Evolutionary conservation across 2,888 invertebrate genomes (phyloP).

Genomic region (Archips crataeganus): DNA sequence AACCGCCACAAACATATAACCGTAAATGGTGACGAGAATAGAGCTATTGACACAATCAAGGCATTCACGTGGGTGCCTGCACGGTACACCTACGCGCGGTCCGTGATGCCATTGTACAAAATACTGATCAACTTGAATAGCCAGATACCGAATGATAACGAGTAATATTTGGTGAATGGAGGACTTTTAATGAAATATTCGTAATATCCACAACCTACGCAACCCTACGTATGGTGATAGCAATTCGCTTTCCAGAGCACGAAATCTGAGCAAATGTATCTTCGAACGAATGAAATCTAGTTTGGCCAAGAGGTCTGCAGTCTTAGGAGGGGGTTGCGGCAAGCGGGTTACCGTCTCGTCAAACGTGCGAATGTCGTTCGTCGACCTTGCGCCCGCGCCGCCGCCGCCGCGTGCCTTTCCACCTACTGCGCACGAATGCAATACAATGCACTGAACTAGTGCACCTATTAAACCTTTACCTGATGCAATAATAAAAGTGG

Average conservation of each 20-base stretch:
- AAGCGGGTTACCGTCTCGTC: conserved; percentile 55
- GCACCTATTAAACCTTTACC: conserved; percentile 1
- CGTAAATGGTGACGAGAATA: conserved; percentile 50
- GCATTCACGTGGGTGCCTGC: conserved; percentile 42
- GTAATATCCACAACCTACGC: not conserved
- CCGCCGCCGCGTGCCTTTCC: conserved; percentile 75
- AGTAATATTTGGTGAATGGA: not conserved
- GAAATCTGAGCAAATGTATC: conserved; percentile 13
- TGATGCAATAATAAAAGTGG: not conserved
- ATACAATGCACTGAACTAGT: conserved; percentile 45
- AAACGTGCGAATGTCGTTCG: conserved; percentile 84
- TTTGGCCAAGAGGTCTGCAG: conserved; percentile 5
- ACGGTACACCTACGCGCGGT: conserved; percentile 41
- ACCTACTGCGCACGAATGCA: conserved; percentile 70
- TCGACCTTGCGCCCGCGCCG: conserved; percentile 75
- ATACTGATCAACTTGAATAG: conserved; percentile 22
- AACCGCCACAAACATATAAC: conserved; percentile 40
- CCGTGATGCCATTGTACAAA: conserved; percentile 33
- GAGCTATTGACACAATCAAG: conserved; percentile 51
- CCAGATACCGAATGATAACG: conserved; percentile 25
- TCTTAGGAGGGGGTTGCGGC: conserved; percentile 23
- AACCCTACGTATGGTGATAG: not conserved
- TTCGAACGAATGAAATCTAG: conserved; percentile 31
- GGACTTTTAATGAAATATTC: not conserved
- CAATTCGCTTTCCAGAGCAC: conserved; percentile 12